Conservation (phyloP, 2,113 vertebrate species). For the Tricholaema leucomelas region DNA sequence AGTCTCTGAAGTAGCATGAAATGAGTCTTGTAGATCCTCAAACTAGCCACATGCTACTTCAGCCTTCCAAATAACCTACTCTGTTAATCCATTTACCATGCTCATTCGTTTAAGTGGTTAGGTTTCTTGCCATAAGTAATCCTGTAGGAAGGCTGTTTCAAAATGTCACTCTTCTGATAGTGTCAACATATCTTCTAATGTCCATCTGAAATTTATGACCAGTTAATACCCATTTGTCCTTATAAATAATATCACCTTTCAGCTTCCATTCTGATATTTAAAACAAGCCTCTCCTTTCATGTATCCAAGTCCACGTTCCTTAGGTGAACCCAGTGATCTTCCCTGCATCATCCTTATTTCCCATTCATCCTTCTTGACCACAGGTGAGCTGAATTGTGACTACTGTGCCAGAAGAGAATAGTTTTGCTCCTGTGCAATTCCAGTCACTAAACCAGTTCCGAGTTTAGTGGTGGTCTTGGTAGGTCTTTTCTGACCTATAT, state of each 20-base stretch:
- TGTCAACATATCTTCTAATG: slow-evolving; percentile 6
- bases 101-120: neutral
- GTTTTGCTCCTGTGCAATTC: neutral
- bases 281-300: neutral
- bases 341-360: neutral
- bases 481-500: too few species aligned
- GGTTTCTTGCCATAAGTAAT: slow-evolving; percentile 20
- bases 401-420: neutral
- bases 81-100: slow-evolving; percentile 34
- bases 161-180: slow-evolving; percentile 5
- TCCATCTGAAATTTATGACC: neutral
- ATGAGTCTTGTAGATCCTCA: neutral
- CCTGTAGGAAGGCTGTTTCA: slow-evolving; percentile 15
- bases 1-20: neutral
- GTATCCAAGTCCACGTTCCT: neutral
- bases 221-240: slow-evolving; percentile 22
- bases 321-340: neutral
- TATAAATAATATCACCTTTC: neutral
- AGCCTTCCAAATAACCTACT: neutral
- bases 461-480: neutral
- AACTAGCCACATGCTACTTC: neutral
- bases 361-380: neutral
- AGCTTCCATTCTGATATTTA: neutral
- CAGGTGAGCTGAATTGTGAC: neutral
- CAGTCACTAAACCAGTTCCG: neutral